phyloP scores from a whole-genome alignment of 2,113 vertebrate species.

The Pollimyrus isidori region DNA sequence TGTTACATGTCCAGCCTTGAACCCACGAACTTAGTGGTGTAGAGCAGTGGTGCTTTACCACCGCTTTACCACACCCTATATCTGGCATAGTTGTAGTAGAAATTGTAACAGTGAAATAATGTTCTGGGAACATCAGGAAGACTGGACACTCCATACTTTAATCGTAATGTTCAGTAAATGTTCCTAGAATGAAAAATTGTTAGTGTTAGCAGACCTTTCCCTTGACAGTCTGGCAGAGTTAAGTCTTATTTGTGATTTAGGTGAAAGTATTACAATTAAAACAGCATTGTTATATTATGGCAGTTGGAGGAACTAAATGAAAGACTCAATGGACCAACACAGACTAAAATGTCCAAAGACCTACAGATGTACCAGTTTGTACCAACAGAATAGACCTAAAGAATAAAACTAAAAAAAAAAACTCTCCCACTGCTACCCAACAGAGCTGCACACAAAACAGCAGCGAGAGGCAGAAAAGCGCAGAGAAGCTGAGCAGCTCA shows the following conservation, averaged over 20 bases:
- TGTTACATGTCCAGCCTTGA: background rate
- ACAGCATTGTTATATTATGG: background rate
- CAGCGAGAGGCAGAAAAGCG: background rate
- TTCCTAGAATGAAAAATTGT: background rate
- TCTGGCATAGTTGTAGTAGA: background rate
- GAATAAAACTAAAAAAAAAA: background rate
- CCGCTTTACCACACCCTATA: background rate
- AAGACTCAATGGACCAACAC: background rate
- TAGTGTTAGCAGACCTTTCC: background rate
- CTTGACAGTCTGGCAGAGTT: background rate
- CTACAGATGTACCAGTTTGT: background rate
- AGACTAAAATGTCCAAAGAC: background rate
- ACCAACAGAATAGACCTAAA: background rate
- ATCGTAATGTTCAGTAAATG: background rate
- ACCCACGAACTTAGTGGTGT: background rate
- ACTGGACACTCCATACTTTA: background rate
- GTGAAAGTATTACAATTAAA: background rate
- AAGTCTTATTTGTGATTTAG: background rate
- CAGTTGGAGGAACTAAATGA: background rate
- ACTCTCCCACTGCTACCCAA: background rate
- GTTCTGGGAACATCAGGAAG: background rate
- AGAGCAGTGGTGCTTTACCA: background rate
- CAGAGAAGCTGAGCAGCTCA: background rate
- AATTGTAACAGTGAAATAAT: background rate
- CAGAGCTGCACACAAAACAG: background rate